Evolutionary conservation across 2,888 invertebrate species (phyloP), one percentile per base, ranked within the genome.

Genomic region (Ormyrus nitidulus): DNA sequence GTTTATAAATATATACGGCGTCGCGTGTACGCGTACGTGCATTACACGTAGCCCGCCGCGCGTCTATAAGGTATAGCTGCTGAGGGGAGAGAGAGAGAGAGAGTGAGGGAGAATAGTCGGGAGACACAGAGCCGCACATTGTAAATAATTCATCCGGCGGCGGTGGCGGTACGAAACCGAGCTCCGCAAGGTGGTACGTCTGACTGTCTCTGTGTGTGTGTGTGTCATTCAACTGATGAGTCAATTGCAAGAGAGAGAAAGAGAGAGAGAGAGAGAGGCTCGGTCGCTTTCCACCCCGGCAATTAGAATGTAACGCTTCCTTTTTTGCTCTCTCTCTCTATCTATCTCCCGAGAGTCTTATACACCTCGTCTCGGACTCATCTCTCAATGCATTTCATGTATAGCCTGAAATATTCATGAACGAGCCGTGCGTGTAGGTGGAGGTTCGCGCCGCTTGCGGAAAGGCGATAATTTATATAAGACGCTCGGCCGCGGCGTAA

Each of bases 131-230:
- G 34, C 34, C 34, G 34, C 34, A 4, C 72, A 53, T 78, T 69
- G 72, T 80, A 80, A 73, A 80, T 80, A 77, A 80, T 77, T 80
- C 80, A 80, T 80, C 58, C 77, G 71, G 53, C 58, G 65, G 34
- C 58, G 65, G 34, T 7, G 13, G 70, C 34, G 59, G 34, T 10
- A 66, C 44, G 54, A 10, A 34, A 34, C 34, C 71, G 71, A 71
- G 71, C n/a, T 34, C 34, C 34, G 34, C 49, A 61, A 51, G 71
- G 51, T 51, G 51, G 34, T 48, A 34, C 69, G 58, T 34, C 34
- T 34, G 34, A 2, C 34, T 34, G 8, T 13, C 56, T 44, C 61
- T 48, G 44, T 46, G 13, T 70, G 46, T 58, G 70, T 56, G 61
- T 65, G 54, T 54, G 51, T 51, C 53, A 19, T 69, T 75, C 56